A percentile compares a stretch with the other conserved stretches of the same genome.
Evolutionary conservation across 2,888 invertebrate genomes (phyloP).

Genomic region (Oxytorus armatus): DNA sequence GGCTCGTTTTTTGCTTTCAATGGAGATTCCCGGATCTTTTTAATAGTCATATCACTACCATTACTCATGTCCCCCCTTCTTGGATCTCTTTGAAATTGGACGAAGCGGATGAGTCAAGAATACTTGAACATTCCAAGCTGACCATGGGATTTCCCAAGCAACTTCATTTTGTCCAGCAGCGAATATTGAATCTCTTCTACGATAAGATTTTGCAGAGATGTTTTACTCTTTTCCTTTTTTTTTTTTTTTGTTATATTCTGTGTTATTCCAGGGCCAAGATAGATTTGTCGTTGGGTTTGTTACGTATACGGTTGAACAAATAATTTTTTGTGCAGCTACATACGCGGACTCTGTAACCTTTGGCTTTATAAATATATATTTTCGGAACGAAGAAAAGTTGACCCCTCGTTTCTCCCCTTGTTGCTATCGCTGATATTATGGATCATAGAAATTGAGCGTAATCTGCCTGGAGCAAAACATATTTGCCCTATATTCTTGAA

Average conservation of each 20-base stretch:
- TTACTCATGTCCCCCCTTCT: slow-evolving; percentile 36
- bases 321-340: slow-evolving; percentile 6
- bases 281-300: not conserved
- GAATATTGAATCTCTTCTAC: not conserved
- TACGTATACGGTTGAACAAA: too few species aligned
- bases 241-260: not conserved
- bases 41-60: slow-evolving; percentile 25
- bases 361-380: not conserved
- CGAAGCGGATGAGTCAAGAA: slow-evolving; percentile 53
- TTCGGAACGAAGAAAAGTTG: not conserved
- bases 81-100: not conserved
- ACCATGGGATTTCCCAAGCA: not conserved
- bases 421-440: not conserved
- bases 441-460: not conserved
- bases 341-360: slow-evolving; percentile 9
- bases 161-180: slow-evolving; percentile 1
- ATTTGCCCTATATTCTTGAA: slow-evolving; percentile 16
- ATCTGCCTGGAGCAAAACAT: slow-evolving; percentile 1
- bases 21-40: slow-evolving; percentile 37
- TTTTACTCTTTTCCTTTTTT: not conserved
- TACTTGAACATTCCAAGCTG: slow-evolving; percentile 32
- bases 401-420: not conserved
- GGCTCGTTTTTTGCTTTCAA: slow-evolving; percentile 2
- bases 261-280: not conserved
- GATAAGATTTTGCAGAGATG: not conserved